Evolutionary conservation across 2,797 vertebrate genomes (phyloP).

Genomic region (Lophotriccus pileatus): DNA sequence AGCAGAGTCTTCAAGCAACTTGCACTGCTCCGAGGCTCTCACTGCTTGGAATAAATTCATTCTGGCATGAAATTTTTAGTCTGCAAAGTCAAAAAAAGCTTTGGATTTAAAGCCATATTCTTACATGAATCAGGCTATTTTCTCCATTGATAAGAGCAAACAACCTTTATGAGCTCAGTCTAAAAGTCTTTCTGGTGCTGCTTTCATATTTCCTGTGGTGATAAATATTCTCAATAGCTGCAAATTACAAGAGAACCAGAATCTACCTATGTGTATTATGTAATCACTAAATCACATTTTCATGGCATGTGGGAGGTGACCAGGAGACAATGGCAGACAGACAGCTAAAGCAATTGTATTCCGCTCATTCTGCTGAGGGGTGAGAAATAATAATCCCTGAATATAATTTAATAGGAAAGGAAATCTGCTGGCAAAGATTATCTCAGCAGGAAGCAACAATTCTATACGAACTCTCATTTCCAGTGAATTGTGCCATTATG

Average conservation of each 20-base stretch:
- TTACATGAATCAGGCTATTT: not conserved
- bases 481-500: conserved; percentile 25
- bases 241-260: not conserved
- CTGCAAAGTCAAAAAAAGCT: not conserved
- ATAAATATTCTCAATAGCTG: conserved; percentile 14
- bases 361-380: not conserved
- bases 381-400: not conserved
- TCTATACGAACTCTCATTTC: conserved; percentile 15
- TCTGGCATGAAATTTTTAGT: not conserved
- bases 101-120: not conserved
- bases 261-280: not conserved
- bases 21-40: not conserved
- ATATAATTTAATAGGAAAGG: not conserved
- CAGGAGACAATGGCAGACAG: not conserved
- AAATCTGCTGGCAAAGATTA: conserved; percentile 29
- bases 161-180: not conserved
- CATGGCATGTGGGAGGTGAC: not conserved
- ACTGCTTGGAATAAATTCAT: not conserved
- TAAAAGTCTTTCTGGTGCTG: not conserved
- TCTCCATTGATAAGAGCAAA: conserved; percentile 8
- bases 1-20: not conserved
- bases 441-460: conserved; percentile 22
- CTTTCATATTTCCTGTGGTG: not conserved
- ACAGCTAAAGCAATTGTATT: not conserved
- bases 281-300: not conserved